Conservation (phyloP, 64 coral and sea anemone genomes). For the Exaiptasia diaphana region DNA sequence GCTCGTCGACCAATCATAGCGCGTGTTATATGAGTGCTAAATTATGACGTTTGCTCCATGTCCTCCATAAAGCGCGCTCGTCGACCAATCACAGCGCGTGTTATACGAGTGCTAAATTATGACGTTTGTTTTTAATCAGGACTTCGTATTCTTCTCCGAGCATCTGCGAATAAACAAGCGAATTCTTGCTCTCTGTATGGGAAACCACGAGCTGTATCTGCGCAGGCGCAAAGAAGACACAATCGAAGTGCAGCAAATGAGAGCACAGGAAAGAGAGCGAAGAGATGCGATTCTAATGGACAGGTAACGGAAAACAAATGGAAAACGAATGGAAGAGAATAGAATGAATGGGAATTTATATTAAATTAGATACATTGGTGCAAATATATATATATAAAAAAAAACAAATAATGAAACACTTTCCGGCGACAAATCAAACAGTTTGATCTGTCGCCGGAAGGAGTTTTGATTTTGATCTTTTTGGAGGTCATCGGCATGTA, state of each 20-base stretch:
- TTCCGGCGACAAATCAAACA: no score
- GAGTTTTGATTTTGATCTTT: no score
- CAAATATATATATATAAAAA: no score
- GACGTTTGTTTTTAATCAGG: no score
- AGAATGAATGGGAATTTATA: neutral
- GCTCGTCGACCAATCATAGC: no score
- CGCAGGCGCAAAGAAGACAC: constrained; percentile 86
- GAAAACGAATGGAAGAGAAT: no score
- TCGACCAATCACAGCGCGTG: no score
- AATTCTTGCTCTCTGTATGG: constrained; percentile 88
- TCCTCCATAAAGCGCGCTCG: no score
- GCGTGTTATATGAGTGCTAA: neutral
- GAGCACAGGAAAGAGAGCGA: constrained; percentile 56
- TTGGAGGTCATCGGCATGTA: no score
- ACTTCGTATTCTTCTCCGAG: constrained; percentile 85
- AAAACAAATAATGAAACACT: no score
- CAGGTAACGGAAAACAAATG: constrained; percentile 34
- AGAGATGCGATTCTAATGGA: constrained; percentile 32
- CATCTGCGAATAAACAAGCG: constrained; percentile 87
- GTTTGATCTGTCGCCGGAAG: no score
- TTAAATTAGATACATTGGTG: neutral
- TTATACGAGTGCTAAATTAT: no score
- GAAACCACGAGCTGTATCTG: constrained; percentile 95
- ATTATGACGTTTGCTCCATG: neutral
- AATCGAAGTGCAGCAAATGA: constrained; percentile 98